phyloP scores from a whole-genome alignment of 92 coral and sea anemone genomes.

The Metridium senile region DNA sequence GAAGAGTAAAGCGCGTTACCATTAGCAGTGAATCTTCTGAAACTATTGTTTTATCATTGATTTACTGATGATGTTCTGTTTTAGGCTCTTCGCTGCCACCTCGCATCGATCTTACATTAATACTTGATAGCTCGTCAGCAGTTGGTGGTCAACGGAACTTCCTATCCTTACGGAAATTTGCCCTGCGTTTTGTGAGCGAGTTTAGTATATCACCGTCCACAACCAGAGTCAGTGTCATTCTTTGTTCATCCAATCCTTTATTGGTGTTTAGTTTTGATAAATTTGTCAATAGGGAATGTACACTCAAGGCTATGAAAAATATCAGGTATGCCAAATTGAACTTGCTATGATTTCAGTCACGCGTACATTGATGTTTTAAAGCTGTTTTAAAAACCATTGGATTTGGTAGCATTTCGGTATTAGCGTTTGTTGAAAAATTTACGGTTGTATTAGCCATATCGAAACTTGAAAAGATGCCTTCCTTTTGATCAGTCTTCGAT shows the following conservation, averaged over 20 bases:
- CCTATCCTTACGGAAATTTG: constrained; percentile 22
- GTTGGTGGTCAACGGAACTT: constrained; percentile 40
- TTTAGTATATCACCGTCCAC: constrained; percentile 77
- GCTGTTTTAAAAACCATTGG: no score
- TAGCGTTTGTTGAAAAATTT: no score
- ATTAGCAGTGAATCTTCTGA: no score
- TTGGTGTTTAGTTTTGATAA: constrained; percentile 51
- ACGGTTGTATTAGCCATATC: no score
- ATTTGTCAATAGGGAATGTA: constrained; percentile 74
- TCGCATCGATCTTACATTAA: constrained; percentile 45
- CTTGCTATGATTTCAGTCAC: not conserved
- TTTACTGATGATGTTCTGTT: not conserved
- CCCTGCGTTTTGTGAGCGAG: constrained; percentile 35
- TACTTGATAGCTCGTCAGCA: constrained; percentile 47
- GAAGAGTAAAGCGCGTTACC: no score
- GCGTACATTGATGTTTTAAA: not conserved
- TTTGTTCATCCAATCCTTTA: constrained; percentile 42
- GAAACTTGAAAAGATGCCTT: no score
- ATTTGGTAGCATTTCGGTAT: no score
- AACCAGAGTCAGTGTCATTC: constrained; percentile 67
- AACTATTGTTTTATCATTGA: no score
- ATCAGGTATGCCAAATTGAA: constrained; percentile 40
- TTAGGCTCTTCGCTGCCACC: constrained; percentile 48
- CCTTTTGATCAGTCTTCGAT: no score
- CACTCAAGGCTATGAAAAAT: constrained; percentile 52